A percentile compares a stretch with the other conserved stretches of the same genome.
These are phyloP conservation scores for Exephanes ischioxanthus DNA, from an alignment of 2,888 invertebrate genomes.

Conservation along the genomic window DNA sequence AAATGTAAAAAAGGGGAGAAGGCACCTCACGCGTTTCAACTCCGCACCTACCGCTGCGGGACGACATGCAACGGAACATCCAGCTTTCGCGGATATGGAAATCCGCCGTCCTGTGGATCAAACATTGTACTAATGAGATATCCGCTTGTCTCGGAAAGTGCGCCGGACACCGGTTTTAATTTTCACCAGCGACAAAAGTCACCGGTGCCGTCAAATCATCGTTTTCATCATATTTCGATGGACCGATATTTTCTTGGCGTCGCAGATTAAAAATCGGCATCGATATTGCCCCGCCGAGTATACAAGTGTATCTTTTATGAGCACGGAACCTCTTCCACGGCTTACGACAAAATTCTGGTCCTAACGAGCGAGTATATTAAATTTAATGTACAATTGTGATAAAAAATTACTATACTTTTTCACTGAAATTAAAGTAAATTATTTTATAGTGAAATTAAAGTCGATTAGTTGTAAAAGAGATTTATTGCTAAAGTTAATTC, in stretches of 20 bases:
- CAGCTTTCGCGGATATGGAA: slow-evolving; percentile 63
- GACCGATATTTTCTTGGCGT: neutral
- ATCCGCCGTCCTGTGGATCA: neutral
- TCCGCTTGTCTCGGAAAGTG: slow-evolving; percentile 41
- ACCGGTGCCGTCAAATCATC: neutral
- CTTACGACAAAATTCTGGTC: no score
- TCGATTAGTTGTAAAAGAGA: no score
- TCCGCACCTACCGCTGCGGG: neutral
- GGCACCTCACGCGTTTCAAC: no score
- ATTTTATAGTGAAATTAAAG: no score
- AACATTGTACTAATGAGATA: slow-evolving; percentile 37
- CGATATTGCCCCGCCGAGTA: neutral
- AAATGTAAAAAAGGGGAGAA: no score
- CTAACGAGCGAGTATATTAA: no score
- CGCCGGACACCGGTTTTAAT: slow-evolving; percentile 35
- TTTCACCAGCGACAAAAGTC: neutral
- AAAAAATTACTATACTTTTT: no score
- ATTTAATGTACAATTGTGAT: no score
- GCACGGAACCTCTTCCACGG: no score
- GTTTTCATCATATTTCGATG: neutral
- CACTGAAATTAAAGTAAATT: no score
- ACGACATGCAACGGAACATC: slow-evolving; percentile 56
- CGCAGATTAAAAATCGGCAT: neutral
- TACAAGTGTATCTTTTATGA: no score
- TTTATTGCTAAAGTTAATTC: no score